phyloP scores from a whole-genome alignment of 1,140 invertebrate genomes.

The Drosophila subpulchrella region DNA sequence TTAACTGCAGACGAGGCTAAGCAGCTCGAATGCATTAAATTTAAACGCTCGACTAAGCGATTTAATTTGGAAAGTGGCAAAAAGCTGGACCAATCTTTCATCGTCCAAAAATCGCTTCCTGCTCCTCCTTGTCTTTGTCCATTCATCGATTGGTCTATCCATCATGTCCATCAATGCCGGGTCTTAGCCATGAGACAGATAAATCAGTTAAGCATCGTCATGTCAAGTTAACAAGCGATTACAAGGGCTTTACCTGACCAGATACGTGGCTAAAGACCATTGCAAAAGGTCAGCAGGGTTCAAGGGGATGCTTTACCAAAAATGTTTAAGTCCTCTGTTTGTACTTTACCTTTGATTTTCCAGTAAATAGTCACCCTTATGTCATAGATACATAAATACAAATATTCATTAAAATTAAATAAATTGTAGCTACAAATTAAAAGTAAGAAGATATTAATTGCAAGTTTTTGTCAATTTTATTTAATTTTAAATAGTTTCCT shows the following conservation, averaged over 20 bases:
- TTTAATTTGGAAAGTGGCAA: slow-evolving; percentile 49
- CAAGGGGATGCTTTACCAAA: background rate
- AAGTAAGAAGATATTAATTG: too few relatives aligned
- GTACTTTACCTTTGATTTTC: background rate
- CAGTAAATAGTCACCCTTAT: too few relatives aligned
- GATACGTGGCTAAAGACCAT: slow-evolving; percentile 11
- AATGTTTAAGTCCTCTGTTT: too few relatives aligned
- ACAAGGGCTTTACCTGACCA: slow-evolving; percentile 54
- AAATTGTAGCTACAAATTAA: too few relatives aligned
- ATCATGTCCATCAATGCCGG: slow-evolving; percentile 53
- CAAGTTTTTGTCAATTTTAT: too few relatives aligned
- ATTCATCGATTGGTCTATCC: slow-evolving; percentile 33
- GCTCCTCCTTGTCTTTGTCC: background rate
- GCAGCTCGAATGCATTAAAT: slow-evolving; percentile 44
- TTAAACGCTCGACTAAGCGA: slow-evolving; percentile 54
- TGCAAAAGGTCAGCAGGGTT: slow-evolving; percentile 11
- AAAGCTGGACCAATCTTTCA: slow-evolving; percentile 6
- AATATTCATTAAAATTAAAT: too few relatives aligned
- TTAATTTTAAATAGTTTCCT: too few relatives aligned
- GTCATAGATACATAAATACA: too few relatives aligned
- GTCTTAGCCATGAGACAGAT: slow-evolving; percentile 49
- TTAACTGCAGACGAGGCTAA: slow-evolving; percentile 15
- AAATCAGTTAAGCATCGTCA: slow-evolving; percentile 61
- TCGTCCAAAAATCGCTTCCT: background rate
- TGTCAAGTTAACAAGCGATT: slow-evolving; percentile 65